phyloP scores from a whole-genome alignment of 2,888 invertebrate species.

The Xylocampa areola region DNA sequence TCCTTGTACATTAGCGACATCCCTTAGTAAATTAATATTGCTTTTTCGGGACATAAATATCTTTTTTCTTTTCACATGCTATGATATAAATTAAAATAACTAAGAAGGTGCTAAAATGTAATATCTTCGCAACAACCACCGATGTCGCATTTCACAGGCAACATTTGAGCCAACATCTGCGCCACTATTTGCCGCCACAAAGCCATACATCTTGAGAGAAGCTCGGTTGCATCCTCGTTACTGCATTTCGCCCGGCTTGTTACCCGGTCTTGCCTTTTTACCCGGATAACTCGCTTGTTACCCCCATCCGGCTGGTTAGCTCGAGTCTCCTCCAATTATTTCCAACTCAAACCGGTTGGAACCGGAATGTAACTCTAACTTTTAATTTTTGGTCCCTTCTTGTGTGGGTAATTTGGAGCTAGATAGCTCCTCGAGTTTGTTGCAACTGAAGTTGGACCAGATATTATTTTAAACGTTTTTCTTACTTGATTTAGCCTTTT shows the following conservation, averaged over 20 bases:
- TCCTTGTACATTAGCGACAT: too few relatives aligned
- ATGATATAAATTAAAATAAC: too few relatives aligned
- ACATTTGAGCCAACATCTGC: slow-evolving; percentile 38
- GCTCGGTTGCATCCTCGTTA: slow-evolving; percentile 77
- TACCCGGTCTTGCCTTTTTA: slow-evolving; percentile 72
- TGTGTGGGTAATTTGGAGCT: slow-evolving; percentile 43
- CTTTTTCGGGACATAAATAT: too few relatives aligned
- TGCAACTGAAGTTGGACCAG: slow-evolving; percentile 33
- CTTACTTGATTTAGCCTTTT: too few relatives aligned
- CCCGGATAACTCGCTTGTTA: slow-evolving; percentile 81
- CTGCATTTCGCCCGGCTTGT: slow-evolving; percentile 69
- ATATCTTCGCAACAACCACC: too few relatives aligned
- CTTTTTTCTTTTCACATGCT: too few relatives aligned
- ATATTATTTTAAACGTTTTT: slow-evolving; percentile 26
- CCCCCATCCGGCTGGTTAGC: slow-evolving; percentile 82
- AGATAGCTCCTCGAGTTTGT: slow-evolving; percentile 25
- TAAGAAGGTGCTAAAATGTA: too few relatives aligned
- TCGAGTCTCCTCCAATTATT: slow-evolving; percentile 88
- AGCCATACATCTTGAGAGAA: slow-evolving; percentile 67
- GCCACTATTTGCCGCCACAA: slow-evolving; percentile 57
- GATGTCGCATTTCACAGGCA: slow-evolving; percentile 10
- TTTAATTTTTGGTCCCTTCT: slow-evolving; percentile 65
- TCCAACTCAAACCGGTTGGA: slow-evolving; percentile 80
- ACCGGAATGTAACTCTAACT: slow-evolving; percentile 76
- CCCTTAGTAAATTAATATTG: too few relatives aligned